Evolutionary conservation across 2,888 invertebrate species (phyloP).

Genomic region (Poecilobothrus nobilitatus): DNA sequence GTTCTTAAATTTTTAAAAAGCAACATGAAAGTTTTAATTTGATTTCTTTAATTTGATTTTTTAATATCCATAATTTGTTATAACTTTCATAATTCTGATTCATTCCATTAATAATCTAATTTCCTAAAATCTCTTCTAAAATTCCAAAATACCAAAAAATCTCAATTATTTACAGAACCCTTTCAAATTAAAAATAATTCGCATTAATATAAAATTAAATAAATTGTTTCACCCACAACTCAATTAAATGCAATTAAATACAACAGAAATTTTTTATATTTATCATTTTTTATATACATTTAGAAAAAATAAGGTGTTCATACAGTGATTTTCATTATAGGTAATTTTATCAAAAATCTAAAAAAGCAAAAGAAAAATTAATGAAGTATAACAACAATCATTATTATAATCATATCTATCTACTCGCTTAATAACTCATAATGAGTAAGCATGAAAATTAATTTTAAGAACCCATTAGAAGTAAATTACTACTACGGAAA

Average conservation of each 20-base stretch:
- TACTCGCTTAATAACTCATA: conserved; percentile 1
- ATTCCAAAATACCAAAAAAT: too few relatives aligned
- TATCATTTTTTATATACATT: background rate
- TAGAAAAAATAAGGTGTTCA: background rate
- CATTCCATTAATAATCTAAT: too few relatives aligned
- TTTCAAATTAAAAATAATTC: too few relatives aligned
- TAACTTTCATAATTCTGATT: too few relatives aligned
- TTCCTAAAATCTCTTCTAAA: too few relatives aligned
- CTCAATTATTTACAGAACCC: too few relatives aligned
- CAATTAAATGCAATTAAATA: background rate
- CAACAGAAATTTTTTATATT: background rate
- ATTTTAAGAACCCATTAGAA: conserved; percentile 2
- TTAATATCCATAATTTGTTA: too few relatives aligned
- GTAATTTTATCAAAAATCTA: background rate
- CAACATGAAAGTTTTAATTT: too few relatives aligned
- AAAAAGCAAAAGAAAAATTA: background rate
- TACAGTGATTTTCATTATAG: background rate
- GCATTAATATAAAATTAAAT: too few relatives aligned
- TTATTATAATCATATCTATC: background rate
- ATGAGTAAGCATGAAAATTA: conserved; percentile 6
- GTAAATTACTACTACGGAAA: background rate
- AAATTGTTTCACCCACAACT: background rate
- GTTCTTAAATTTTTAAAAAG: too few relatives aligned
- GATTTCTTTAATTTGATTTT: too few relatives aligned
- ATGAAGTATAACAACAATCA: background rate